Base-by-base conservation (phyloP, 2,113 vertebrate species). In the Misgurnus mizolepis region DNA sequence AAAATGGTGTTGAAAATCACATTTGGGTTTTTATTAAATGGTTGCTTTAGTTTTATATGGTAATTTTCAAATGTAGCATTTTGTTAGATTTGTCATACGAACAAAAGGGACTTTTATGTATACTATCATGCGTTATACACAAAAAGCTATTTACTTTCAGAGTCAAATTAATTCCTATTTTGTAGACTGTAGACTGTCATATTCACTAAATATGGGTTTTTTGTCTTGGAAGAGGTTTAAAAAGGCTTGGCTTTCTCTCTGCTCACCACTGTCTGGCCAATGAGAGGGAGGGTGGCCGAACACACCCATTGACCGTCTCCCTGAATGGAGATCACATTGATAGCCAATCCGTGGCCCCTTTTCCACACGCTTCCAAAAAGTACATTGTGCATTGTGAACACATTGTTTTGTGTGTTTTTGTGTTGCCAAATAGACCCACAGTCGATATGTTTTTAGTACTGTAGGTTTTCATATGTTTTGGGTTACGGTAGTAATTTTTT, bases 301-400 rank as follows among this genome's bases (percentile, higher is more conserved):
- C 87, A 90, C 88, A 74, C 88, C 86, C 83, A 85, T 47, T 76
- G 78, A 77, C 67, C 61, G 18, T 67, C 67, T 47, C 61, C 56
- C 56, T 79, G 67, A 83, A 67, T n/a, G 43, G 58, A 83, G 67
- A 55, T 27, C 39, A 40, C 50, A 41, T 12, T 67, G 18, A 76
- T 9, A 47, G 27, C 27, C 27, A 34, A 34, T 43, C 62, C 11
- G 18, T 69, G 70, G 58, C 58, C 50, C 55, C 76, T 78, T 39
- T 41, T 22, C 47, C 41, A 56, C n/a, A 53, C 17, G 58, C 14
- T 66, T 61, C 47, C 80, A 66, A 67, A 34, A 61, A 71, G 22
- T 45, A 67, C 7, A 6, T 41, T 43, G 43, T 22, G 10, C 4
- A 15, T 14, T 11, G 4, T 70, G 22, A 22, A 56, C 41, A 39